These are phyloP conservation scores for Blastobasis adustella DNA, from an alignment of 2,888 invertebrate species.

Conservation along the genomic window DNA sequence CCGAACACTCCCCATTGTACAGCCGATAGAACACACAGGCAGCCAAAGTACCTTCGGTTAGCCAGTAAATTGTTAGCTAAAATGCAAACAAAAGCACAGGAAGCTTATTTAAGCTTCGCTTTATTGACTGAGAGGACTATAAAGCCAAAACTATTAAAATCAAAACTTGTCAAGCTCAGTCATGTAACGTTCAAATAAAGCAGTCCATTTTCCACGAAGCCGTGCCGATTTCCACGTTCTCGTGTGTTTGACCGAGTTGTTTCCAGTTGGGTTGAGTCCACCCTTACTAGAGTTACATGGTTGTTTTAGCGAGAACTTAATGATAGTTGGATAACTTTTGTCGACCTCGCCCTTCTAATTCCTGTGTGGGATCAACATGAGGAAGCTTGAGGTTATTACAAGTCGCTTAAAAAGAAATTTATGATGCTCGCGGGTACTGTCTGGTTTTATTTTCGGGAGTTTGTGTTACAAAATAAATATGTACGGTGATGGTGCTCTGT, in stretches of 20 bases:
- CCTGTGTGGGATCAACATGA: not conserved
- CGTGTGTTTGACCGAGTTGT: conserved; percentile 32
- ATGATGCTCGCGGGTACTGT: not conserved
- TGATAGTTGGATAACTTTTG: conserved; percentile 4
- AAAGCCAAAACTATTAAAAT: no score
- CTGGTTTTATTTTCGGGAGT: no score
- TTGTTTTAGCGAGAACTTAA: conserved; percentile 6
- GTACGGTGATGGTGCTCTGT: not conserved
- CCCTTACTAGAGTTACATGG: conserved; percentile 2
- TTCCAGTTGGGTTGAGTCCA: conserved; percentile 27
- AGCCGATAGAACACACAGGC: no score
- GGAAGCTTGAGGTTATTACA: not conserved
- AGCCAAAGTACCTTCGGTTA: no score
- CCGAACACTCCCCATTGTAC: no score
- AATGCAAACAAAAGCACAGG: no score
- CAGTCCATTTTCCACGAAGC: not conserved
- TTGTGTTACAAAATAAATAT: no score
- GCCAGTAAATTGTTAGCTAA: no score
- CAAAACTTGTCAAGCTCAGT: no score
- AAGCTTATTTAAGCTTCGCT: no score
- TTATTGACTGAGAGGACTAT: no score
- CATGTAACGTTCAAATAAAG: not conserved
- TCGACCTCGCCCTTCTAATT: not conserved
- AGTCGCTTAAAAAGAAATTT: not conserved
- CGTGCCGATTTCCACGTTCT: not conserved